Evolutionary conservation across 2,888 invertebrate genomes (phyloP), one percentile per base, ranked within the genome.

Genomic region (Lepidochitona cinerea): DNA sequence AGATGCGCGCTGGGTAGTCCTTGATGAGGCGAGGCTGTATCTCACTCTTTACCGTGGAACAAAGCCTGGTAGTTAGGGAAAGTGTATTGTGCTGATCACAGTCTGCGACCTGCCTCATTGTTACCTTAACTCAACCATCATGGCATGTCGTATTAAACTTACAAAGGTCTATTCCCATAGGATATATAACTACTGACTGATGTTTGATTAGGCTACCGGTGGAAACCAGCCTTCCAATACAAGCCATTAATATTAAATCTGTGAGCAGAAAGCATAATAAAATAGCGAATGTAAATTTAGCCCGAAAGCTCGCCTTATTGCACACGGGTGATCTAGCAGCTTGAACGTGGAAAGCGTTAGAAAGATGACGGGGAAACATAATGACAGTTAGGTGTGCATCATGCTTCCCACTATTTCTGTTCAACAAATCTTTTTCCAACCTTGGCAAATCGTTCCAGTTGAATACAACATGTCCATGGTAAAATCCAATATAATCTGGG

Each of bases 201-300:
- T 18, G 59, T 59, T 59, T 59, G 59, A 59, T 59, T 59, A 59
- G 59, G 23, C 59, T 59, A 59, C 29, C 59, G 59, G 59, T 29
- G 59, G 59, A 23, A 23, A 29, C 59, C 26, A 23, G 59, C 12
- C 32, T 59, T 32, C 12, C 29, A 59, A 32, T 32, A 59, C 1
- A 59, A 29, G 32, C 29, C 59, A 59, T 59, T 59, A 59, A 59
- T 59, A 59, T 59, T 59, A 59, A 59, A 59, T 32, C 59, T 4
- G 26, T 29, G 23, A 23, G 32, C 59, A 29, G 59, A 59, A 29
- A 29, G 59, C 59, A 4, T 49, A 49, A n/a, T 49, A 49, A 49
- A 49, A 49, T 23, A 49, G 49, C 23, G n/a, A n/a, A 59, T 23
- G 29, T 59, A 26, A 59, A 59, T 29, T 59, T 59, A 59, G 12